A percentile compares a stretch with the other conserved stretches of the same genome.
phyloP scores from a whole-genome alignment of 1,140 invertebrate species.

The Drosophila biarmipes region DNA sequence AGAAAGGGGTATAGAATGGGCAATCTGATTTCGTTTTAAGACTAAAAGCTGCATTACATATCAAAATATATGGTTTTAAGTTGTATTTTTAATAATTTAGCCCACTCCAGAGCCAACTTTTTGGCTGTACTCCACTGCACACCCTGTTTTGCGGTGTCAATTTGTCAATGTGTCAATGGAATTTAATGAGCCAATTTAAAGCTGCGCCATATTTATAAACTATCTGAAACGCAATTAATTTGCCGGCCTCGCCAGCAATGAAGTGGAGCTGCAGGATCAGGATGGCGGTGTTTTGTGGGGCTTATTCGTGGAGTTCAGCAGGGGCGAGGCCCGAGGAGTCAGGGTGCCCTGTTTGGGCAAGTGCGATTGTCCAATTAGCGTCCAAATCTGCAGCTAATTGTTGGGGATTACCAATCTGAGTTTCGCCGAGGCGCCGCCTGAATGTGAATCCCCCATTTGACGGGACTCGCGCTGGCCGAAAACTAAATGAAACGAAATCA shows the following conservation, averaged over 20 bases:
- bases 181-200: constrained; percentile 82
- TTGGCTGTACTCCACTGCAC: neutral
- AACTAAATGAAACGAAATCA: constrained; percentile 48
- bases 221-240: constrained; percentile 77
- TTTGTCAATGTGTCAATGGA: constrained; percentile 74
- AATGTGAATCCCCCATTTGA: neutral
- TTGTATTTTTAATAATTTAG: too few relatives aligned
- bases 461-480: constrained; percentile 5
- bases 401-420: constrained; percentile 40
- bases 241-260: constrained; percentile 45
- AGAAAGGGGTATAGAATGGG: too few relatives aligned
- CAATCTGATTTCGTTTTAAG: too few relatives aligned
- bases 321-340: neutral
- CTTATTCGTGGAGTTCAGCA: too few relatives aligned
- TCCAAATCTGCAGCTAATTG: constrained; percentile 53
- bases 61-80: too few relatives aligned
- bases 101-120: too few relatives aligned
- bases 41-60: too few relatives aligned
- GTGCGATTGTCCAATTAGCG: constrained; percentile 54
- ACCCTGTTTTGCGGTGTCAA: constrained; percentile 53
- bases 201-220: constrained; percentile 78
- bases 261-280: neutral
- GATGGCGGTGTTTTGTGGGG: neutral
- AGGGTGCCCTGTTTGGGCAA: constrained; percentile 7
- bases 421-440: neutral